A percentile compares a stretch with the other conserved stretches of the same genome.
Conservation (phyloP, 2,797 vertebrate genomes). For the Tenualosa thibaudeaui region DNA sequence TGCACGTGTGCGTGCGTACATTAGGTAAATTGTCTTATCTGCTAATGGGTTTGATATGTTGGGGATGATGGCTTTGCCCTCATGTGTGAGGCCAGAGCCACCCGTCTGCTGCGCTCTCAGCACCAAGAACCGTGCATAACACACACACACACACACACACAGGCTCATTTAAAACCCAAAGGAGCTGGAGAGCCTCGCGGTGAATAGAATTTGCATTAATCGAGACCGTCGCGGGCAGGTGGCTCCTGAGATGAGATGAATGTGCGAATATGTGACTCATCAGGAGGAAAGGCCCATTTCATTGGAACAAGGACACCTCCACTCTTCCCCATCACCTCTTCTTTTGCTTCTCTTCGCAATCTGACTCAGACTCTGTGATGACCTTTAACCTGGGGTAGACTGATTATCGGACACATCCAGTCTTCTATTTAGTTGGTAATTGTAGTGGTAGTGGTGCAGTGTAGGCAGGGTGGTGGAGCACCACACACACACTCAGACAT, state of each 20-base stretch:
- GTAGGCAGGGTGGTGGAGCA: background rate
- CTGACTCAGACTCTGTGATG: background rate
- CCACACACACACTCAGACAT: background rate
- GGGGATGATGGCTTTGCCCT: background rate
- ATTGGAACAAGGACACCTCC: conserved; percentile 13
- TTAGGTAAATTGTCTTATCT: background rate
- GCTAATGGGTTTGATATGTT: conserved; percentile 2
- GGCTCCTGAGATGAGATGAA: conserved; percentile 40
- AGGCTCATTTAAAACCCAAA: conserved; percentile 43
- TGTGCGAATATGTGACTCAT: conserved; percentile 25
- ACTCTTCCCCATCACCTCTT: background rate
- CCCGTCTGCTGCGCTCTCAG: background rate
- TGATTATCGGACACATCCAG: background rate
- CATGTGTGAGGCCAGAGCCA: background rate
- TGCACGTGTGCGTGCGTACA: background rate
- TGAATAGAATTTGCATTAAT: conserved; percentile 33
- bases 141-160: conserved; percentile 19
- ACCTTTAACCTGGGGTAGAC: background rate
- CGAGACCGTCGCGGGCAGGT: background rate
- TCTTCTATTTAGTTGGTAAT: too few relatives aligned
- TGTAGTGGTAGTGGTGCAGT: background rate
- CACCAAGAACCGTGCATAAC: background rate
- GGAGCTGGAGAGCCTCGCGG: background rate
- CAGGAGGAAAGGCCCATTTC: conserved; percentile 1
- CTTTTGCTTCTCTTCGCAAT: background rate